Evolutionary conservation across 2,113 vertebrate genomes (phyloP).

Genomic region (Salvelinus sp.): DNA sequence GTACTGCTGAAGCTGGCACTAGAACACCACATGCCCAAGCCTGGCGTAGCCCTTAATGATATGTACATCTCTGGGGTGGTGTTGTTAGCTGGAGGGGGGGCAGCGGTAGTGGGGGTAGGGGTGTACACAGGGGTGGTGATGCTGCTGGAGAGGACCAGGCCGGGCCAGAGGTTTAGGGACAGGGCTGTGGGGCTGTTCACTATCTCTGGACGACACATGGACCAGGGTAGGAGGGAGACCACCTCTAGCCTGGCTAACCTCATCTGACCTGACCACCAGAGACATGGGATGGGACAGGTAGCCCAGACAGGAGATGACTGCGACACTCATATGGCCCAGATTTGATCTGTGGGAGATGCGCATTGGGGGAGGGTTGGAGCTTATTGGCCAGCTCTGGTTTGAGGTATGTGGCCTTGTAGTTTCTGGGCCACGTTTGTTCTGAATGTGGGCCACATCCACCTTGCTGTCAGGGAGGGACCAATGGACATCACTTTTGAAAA

Average conservation of each 20-base stretch:
- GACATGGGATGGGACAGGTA: too few relatives aligned
- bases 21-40: conserved; percentile 78
- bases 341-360: too few relatives aligned
- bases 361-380: too few relatives aligned
- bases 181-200: conserved; percentile 81
- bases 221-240: conserved; percentile 61
- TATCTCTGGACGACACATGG: conserved; percentile 83
- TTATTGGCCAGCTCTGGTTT: not conserved
- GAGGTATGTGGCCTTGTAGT: conserved; percentile 5
- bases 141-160: conserved; percentile 67
- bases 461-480: not conserved
- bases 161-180: conserved; percentile 62
- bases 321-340: too few relatives aligned
- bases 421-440: too few relatives aligned
- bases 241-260: conserved; percentile 92
- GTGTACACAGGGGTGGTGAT: conserved; percentile 76
- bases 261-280: conserved; percentile 70
- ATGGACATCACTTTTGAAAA: not conserved
- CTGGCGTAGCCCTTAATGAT: conserved; percentile 76
- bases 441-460: too few relatives aligned
- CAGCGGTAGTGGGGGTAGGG: conserved; percentile 80
- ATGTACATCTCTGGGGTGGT: conserved; percentile 91
- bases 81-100: conserved; percentile 78
- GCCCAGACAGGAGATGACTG: too few relatives aligned
- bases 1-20: conserved; percentile 85